These are phyloP conservation scores for Helicoverpa zea DNA, from an alignment of 1,140 invertebrate species.

Conservation along the genomic window DNA sequence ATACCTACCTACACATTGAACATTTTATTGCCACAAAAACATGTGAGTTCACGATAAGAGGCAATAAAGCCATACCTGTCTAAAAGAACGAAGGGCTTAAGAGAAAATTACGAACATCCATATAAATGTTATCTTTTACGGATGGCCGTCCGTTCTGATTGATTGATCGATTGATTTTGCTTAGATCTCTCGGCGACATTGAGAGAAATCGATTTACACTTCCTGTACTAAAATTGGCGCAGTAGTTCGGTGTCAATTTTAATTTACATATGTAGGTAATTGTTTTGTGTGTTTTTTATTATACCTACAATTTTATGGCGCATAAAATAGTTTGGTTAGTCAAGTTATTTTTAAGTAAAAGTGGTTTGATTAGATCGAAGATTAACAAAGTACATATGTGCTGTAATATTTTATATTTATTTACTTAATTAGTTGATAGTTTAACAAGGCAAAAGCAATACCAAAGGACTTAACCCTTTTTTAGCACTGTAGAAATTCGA, in stretches of 20 bases:
- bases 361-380: no score
- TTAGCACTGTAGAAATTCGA: neutral
- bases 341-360: no score
- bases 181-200: slow-evolving; percentile 8
- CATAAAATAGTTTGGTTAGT: no score
- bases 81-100: neutral
- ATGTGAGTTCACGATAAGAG: neutral
- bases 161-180: slow-evolving; percentile 5
- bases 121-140: slow-evolving; percentile 3
- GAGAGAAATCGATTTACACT: slow-evolving; percentile 25
- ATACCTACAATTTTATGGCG: no score
- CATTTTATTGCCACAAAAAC: neutral
- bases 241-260: neutral
- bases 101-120: slow-evolving; percentile 16
- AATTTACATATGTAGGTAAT: no score
- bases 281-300: no score
- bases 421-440: neutral
- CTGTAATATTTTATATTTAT: neutral
- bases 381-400: no score
- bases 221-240: neutral
- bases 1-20: neutral
- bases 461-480: no score
- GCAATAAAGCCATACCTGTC: slow-evolving; percentile 11
- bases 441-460: no score
- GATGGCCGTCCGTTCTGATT: slow-evolving; percentile 15